phyloP scores from a whole-genome alignment of 2,888 invertebrate genomes.

The Heteromyza rotundicornis region DNA sequence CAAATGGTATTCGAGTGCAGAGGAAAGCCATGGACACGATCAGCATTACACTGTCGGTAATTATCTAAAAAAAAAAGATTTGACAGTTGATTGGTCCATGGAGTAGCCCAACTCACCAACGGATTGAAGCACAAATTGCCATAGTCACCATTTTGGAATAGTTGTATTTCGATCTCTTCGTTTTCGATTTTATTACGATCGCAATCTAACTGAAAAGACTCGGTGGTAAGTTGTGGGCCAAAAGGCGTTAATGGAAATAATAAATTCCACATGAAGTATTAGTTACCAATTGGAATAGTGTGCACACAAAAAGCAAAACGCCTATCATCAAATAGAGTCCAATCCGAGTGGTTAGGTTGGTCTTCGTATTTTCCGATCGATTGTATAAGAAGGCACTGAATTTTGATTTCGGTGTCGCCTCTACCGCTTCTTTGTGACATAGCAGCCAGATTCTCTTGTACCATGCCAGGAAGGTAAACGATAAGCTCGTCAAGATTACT shows the following conservation, averaged over 20 bases:
- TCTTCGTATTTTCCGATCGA: constrained; percentile 68
- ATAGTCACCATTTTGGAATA: constrained; percentile 20
- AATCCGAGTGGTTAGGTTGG: constrained; percentile 69
- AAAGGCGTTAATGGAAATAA: constrained; percentile 4
- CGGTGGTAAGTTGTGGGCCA: too few species aligned
- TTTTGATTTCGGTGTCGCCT: constrained; percentile 57
- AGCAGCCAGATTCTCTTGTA: constrained; percentile 75
- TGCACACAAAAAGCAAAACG: constrained; percentile 68
- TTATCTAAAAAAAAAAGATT: constrained; percentile 43
- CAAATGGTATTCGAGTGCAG: constrained; percentile 81
- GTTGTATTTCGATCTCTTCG: constrained; percentile 17
- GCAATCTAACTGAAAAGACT: constrained; percentile 45
- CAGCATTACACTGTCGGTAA: constrained; percentile 65
- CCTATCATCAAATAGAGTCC: constrained; percentile 72
- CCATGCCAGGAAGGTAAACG: constrained; percentile 77
- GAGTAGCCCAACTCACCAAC: constrained; percentile 40
- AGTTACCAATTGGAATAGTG: constrained; percentile 69
- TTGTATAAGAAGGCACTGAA: constrained; percentile 67
- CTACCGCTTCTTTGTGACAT: constrained; percentile 42
- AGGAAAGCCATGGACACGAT: constrained; percentile 73
- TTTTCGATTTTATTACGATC: constrained; percentile 26
- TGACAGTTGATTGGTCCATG: neutral
- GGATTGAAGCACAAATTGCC: constrained; percentile 46
- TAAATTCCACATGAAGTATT: neutral
- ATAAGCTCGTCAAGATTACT: constrained; percentile 63